Base-by-base conservation (phyloP, 64 coral and sea anemone species). In the Pachyseris speciosa region DNA sequence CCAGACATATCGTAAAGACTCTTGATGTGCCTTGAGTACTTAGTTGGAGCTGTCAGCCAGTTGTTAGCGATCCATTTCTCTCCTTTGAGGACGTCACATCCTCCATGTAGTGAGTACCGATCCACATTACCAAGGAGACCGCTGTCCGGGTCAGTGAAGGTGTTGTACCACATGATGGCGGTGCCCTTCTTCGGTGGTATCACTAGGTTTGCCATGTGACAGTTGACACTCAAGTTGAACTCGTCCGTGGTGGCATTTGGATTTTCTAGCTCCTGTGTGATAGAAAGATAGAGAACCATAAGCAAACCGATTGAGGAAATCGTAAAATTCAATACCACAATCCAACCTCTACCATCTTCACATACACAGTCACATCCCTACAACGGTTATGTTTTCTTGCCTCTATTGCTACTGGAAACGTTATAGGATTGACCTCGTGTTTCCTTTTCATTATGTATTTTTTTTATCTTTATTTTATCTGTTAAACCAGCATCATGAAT, bases 121-220 rank as follows among this genome's bases (percentile, higher is more conserved):
- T 91, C 89, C 50, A 84, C 65, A 58, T 48, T 32, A 25, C 89
- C 89, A 28, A 91, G 43, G 16, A 83, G 55, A 29, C 79, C 78
- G 78, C 77, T 84, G 26, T 83, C 79, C 31, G 67, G 64, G 25
- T 91, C 89, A 39, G 84, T 75, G 51, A 77, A 84, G 52, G 84
- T 80, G 67, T 91, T 91, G 37, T 91, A 91, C 89, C 89, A 91
- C 89, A 91, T 91, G 24, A 91, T 91, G 16, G 89, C 89, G 6
- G 67, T 83, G 31, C 80, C 80, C 70, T 91, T 91, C 79, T 41
- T 91, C 7, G 89, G 89, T 29, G 89, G 77, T 9, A 91, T 40
- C 11, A 91, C 89, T 28, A 91, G 51, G 26, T 91, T 84, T 40
- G 89, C 89, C 16, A 41, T 8, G 65, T 91, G 45, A 36, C 89